phyloP scores from a whole-genome alignment of 2,797 vertebrate species.

The Lepus oiostolus region DNA sequence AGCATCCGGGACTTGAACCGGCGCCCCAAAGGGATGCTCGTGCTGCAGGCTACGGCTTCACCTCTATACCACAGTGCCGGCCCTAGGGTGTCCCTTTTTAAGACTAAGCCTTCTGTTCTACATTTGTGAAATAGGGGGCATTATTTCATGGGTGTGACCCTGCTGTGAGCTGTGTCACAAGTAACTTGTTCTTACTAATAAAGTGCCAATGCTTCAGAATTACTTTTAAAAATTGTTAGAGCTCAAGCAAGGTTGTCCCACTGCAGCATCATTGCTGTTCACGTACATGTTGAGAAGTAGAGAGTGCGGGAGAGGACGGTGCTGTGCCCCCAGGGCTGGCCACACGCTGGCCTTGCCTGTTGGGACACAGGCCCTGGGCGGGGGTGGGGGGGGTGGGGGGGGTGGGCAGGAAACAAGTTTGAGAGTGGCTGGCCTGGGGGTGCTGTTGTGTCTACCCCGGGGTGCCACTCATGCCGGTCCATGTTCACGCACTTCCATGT shows the following conservation, averaged over 20 bases:
- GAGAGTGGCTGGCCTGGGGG: background rate
- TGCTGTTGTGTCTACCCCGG: background rate
- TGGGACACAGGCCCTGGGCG: background rate
- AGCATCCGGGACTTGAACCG: too few species aligned
- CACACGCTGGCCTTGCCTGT: rapidly evolving
- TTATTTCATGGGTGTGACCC: too few species aligned
- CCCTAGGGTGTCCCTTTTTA: too few species aligned
- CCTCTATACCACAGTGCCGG: too few species aligned
- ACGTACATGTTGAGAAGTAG: background rate
- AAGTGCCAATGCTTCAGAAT: background rate
- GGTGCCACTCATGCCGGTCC: background rate
- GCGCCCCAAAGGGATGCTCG: too few species aligned
- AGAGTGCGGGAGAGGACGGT: too few species aligned
- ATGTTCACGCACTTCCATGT: rapidly evolving
- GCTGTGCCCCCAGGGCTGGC: background rate
- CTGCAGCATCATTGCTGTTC: background rate
- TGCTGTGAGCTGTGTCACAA: background rate
- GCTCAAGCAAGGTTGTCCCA: background rate
- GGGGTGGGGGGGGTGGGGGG: background rate
- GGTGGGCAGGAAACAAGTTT: background rate
- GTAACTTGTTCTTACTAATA: slow-evolving; percentile 6
- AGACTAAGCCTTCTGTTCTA: background rate
- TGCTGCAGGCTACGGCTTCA: too few species aligned
- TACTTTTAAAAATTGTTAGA: background rate
- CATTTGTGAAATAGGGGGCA: background rate